Evolutionary conservation across 2,888 invertebrate genomes (phyloP), one percentile per base, ranked within the genome.

Genomic region (Drosophila picticornis): DNA sequence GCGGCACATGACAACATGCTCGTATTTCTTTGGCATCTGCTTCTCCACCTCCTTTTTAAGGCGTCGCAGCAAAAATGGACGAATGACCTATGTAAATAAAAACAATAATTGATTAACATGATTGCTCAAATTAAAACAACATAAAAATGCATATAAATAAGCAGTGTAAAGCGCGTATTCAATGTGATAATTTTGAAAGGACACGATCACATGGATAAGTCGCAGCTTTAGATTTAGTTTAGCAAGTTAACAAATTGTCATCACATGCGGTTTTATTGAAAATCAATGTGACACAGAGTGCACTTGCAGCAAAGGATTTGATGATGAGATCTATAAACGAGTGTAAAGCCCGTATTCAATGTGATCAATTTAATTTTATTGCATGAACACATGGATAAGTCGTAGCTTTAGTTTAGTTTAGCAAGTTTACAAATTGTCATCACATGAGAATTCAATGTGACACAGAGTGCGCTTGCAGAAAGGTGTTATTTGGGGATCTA

Each of bases 11-110:
- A 99, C 95, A 81, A 99, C 96, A 94, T 98, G 98, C 93, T 99
- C 99, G 94, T 97, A 98, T 94, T 99, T 99, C 93, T 96, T 96
- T 72, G 99, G 99, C 95, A 99, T 96, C 94, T 99, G 99, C 91
- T 98, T 98, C 94, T 99, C 99, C 70, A 99, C 99, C 94, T 99
- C 98, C 64, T 95, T 95, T 94, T 99, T 99, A 87, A 99, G 94
- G 80, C 99, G 95, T 73, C 99, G 95, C 90, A 99, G 94, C 91
- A 99, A 95, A 94, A 99, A 99, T 72, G 99, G 99, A 62, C 99
- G 95, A 91, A 99, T 94, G 81, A 98, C 97, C 96, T 96, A 84
- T 93, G 22, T 1, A 25, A 32, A 43, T 13, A 51, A 34, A 52
- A 29, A 22, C 1, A 50, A 22, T 25, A 34, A 32, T 53, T 61